Conservation (phyloP, 2,113 vertebrate genomes). For the Mastomys natalensis region DNA sequence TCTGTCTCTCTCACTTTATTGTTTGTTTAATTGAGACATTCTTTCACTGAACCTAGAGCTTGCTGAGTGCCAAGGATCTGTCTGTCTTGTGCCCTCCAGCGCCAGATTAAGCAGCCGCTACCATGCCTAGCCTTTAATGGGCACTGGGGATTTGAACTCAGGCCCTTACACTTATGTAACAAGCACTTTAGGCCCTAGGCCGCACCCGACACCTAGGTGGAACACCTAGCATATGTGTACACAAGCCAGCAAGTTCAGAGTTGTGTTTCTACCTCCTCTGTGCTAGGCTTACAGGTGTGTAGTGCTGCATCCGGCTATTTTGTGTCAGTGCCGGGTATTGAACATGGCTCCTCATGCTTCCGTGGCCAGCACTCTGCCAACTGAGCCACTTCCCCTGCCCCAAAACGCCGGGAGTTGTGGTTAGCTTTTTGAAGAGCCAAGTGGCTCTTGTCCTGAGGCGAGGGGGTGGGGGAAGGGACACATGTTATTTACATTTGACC, state of each 20-base stretch:
- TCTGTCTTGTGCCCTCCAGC: neutral
- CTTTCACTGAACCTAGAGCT: neutral
- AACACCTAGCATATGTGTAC: neutral
- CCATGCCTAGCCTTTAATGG: neutral
- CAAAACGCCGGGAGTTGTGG: fast-evolving
- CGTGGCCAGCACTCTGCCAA: neutral
- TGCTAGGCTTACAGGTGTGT: neutral
- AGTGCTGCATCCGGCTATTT: neutral
- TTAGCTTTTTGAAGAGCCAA: neutral
- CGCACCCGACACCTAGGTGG: neutral
- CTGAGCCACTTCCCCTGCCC: neutral
- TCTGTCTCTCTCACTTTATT: neutral
- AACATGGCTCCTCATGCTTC: neutral
- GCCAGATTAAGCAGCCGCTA: neutral
- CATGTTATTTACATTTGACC: neutral
- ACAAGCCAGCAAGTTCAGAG: neutral
- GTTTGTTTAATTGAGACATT: neutral
- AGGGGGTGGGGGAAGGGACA: no score
- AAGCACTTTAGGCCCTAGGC: neutral
- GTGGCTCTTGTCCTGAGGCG: neutral
- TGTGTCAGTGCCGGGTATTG: no score
- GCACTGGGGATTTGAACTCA: neutral
- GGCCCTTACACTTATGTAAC: neutral
- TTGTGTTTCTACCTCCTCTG: neutral
- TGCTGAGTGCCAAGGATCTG: neutral